Evolutionary conservation across 2,113 vertebrate species (phyloP).

Genomic region (Apteryx owenii): DNA sequence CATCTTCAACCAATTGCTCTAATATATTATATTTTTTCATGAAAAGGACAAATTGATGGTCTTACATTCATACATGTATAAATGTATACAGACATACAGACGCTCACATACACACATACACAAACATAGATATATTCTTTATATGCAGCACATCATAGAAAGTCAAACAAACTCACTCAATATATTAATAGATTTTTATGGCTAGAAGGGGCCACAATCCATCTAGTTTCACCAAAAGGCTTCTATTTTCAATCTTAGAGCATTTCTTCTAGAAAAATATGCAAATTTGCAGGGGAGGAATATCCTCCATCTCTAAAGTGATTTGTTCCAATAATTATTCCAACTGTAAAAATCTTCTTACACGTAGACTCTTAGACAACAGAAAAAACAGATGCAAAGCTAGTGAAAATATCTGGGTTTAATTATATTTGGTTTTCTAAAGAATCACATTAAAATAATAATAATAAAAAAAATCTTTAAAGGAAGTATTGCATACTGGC

Average conservation of each 20-base stretch:
- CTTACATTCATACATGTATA: neutral
- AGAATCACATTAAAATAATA: neutral
- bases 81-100: neutral
- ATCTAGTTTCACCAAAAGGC: neutral
- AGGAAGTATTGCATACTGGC: neutral
- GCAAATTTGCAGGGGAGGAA: neutral
- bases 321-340: neutral
- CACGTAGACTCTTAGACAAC: neutral
- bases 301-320: neutral
- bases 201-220: neutral
- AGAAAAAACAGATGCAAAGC: neutral
- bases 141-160: neutral
- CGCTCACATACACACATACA: accelerated
- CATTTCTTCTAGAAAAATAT: neutral
- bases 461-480: neutral
- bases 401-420: neutral
- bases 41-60: neutral
- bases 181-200: neutral
- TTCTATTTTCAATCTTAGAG: neutral
- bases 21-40: neutral
- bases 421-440: neutral
- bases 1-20: neutral
- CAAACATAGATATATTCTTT: neutral
- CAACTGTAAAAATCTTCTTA: neutral
- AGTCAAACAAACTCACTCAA: neutral